Conservation (phyloP, 2,888 invertebrate species). For the Dilophus febrilis region DNA sequence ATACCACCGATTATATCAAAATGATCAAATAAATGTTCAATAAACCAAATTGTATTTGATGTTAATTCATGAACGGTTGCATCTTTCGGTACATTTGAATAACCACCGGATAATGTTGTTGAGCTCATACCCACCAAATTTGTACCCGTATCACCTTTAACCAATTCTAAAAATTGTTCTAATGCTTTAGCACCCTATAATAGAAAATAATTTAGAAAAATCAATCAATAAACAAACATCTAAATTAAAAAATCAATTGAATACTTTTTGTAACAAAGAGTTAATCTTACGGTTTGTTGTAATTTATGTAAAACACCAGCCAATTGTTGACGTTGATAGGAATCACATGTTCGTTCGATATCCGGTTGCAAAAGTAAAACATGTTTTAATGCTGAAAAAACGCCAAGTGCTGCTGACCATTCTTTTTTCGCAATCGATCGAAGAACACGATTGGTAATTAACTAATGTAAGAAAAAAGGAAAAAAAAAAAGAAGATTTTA, state of each 20-base stretch:
- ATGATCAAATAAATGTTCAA: constrained; percentile 70
- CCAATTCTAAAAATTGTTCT: constrained; percentile 84
- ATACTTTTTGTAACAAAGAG: too few species aligned
- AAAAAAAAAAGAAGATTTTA: not conserved
- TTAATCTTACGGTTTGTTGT: constrained; percentile 57
- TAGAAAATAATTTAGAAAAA: too few species aligned
- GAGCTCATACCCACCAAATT: constrained; percentile 41
- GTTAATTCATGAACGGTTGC: constrained; percentile 96
- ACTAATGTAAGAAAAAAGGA: constrained; percentile 31
- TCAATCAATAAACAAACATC: too few species aligned
- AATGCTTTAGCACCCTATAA: constrained; percentile 70
- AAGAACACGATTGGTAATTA: constrained; percentile 55
- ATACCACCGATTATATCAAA: constrained; percentile 53
- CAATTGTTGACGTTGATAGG: constrained; percentile 50
- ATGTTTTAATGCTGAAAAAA: constrained; percentile 70
- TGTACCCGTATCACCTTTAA: constrained; percentile 57
- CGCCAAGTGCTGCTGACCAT: constrained; percentile 59
- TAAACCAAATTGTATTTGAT: constrained; percentile 81
- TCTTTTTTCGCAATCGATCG: constrained; percentile 61
- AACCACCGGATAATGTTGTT: constrained; percentile 17
- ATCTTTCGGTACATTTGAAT: constrained; percentile 55
- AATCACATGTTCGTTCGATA: constrained; percentile 60
- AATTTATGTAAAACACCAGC: constrained; percentile 54
- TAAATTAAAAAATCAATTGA: too few species aligned
- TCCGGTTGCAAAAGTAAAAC: constrained; percentile 59